A percentile compares a stretch with the other conserved stretches of the same genome.
These are phyloP conservation scores for Girardinichthys multiradiatus DNA, from an alignment of 2,113 vertebrate genomes.

Conservation along the genomic window DNA sequence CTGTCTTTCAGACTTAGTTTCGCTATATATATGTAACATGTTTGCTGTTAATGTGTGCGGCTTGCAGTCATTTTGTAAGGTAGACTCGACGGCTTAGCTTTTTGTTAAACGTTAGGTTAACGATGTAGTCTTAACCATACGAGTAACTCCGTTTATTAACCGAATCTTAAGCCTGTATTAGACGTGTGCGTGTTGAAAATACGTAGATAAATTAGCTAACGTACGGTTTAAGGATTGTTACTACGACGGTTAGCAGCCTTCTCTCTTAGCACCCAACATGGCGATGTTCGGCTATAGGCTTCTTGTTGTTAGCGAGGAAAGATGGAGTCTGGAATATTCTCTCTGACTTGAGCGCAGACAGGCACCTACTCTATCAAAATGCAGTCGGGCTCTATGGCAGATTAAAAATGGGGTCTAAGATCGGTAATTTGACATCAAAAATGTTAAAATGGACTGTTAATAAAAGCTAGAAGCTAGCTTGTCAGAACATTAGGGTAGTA, in stretches of 20 bases:
- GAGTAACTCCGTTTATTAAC: not conserved
- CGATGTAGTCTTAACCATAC: not conserved
- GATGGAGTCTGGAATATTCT: conserved; percentile 68
- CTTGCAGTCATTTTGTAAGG: not conserved
- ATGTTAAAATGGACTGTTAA: too few species aligned
- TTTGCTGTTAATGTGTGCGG: not conserved
- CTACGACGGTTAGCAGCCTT: conserved; percentile 3
- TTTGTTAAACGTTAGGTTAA: not conserved
- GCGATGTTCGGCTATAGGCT: conserved; percentile 54
- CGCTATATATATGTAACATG: not conserved
- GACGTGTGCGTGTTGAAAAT: not conserved
- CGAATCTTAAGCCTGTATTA: fast-evolving
- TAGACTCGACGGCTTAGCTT: not conserved
- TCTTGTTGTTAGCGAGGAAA: conserved; percentile 69
- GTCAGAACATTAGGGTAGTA: not conserved
- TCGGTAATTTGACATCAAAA: not conserved
- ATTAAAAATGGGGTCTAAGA: fast-evolving
- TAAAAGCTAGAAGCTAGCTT: not conserved
- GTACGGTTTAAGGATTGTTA: not conserved
- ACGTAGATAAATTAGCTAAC: fast-evolving
- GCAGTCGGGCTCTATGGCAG: fast-evolving
- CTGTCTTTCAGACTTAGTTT: not conserved
- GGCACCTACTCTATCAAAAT: not conserved
- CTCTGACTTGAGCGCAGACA: conserved; percentile 9
- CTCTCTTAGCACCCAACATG: conserved; percentile 64